Evolutionary conservation across 1,140 invertebrate genomes (phyloP).

Genomic region (Hestina assimilis): DNA sequence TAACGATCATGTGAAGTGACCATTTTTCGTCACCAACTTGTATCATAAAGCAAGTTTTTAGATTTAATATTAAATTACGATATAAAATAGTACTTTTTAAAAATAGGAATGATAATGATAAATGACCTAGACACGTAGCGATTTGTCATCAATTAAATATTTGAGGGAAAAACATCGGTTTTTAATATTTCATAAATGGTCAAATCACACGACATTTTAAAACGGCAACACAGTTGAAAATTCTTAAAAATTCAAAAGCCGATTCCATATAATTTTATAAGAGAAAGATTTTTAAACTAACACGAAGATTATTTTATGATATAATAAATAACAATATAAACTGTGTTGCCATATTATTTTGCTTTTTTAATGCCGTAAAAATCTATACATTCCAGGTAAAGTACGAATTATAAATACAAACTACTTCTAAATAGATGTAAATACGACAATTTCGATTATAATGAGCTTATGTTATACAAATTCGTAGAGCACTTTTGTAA

Average conservation of each 20-base stretch:
- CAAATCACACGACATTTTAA: slow-evolving; percentile 17
- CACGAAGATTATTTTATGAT: slow-evolving; percentile 9
- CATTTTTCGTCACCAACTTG: slow-evolving; percentile 18
- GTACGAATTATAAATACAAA: slow-evolving; percentile 56
- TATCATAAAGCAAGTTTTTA: not conserved
- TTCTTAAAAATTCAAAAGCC: not conserved
- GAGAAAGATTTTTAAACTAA: slow-evolving; percentile 11
- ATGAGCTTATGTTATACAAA: slow-evolving; percentile 61
- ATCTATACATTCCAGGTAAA: slow-evolving; percentile 64
- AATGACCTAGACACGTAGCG: slow-evolving; percentile 25
- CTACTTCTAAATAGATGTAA: slow-evolving; percentile 63
- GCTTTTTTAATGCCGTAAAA: slow-evolving; percentile 51
- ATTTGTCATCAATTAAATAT: not conserved
- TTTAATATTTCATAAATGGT: slow-evolving; percentile 20
- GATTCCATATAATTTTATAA: slow-evolving; percentile 6
- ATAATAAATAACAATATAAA: slow-evolving; percentile 20
- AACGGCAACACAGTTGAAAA: slow-evolving; percentile 25
- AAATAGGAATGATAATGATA: not conserved
- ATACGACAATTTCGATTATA: slow-evolving; percentile 58
- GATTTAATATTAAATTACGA: not conserved
- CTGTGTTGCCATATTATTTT: slow-evolving; percentile 42
- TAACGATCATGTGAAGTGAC: slow-evolving; percentile 31
- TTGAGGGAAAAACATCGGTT: not conserved
- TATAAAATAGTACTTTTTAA: not conserved
- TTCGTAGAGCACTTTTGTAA: slow-evolving; percentile 64